These are phyloP conservation scores for Dicrostonyx torquatus DNA, from an alignment of 2,797 vertebrate species.

Conservation along the genomic window DNA sequence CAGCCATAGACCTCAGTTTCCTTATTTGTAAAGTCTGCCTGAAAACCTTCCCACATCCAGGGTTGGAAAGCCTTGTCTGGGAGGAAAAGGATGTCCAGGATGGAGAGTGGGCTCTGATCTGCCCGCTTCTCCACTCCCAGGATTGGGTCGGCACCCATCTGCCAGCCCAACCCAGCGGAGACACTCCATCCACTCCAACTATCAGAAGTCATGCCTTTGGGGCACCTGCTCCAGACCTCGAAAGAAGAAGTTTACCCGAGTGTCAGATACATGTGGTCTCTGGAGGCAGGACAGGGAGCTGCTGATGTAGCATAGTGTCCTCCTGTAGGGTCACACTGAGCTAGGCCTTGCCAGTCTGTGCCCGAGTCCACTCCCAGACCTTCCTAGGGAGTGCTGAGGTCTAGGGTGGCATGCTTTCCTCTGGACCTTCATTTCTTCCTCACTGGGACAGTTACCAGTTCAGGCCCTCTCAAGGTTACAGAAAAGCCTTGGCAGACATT, in stretches of 20 bases:
- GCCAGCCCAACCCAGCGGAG: neutral
- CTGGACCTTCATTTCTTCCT: neutral
- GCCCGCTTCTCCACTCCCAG: neutral
- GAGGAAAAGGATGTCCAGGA: neutral
- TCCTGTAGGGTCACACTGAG: neutral
- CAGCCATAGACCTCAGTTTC: neutral
- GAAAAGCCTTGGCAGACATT: rapidly evolving
- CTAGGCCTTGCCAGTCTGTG: neutral
- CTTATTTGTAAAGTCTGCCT: neutral
- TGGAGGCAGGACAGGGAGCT: neutral
- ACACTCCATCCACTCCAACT: conserved; percentile 59
- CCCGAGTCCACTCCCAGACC: neutral
- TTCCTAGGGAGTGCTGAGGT: neutral
- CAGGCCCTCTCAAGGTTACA: neutral
- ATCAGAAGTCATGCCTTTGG: conserved; percentile 16
- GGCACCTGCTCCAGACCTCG: conserved; percentile 64
- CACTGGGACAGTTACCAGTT: neutral
- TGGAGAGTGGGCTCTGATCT: neutral
- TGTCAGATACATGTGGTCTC: conserved; percentile 59
- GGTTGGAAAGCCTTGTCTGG: neutral
- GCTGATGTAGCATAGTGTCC: neutral
- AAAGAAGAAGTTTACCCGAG: conserved; percentile 67
- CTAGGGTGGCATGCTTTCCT: neutral
- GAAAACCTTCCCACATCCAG: neutral
- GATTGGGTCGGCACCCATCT: neutral